phyloP scores from a whole-genome alignment of 2,113 vertebrate species.

The Anarrhichthys ocellatus region DNA sequence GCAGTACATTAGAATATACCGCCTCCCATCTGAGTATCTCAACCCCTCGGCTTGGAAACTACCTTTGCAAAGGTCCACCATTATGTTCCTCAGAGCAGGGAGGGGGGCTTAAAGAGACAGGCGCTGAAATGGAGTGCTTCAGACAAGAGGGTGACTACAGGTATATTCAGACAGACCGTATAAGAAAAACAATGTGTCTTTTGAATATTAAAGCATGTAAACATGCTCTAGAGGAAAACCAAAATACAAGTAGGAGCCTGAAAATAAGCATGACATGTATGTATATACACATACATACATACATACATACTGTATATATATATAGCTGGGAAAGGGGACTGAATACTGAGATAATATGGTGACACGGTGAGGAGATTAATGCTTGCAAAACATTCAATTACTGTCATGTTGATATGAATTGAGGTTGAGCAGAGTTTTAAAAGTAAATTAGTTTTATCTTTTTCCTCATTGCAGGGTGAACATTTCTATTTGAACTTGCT shows the following conservation, averaged over 20 bases:
- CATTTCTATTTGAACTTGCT: neutral
- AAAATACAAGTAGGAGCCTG: neutral
- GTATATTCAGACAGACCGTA: neutral
- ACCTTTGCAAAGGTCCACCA: no score
- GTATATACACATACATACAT: no score
- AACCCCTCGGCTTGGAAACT: neutral
- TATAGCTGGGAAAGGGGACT: neutral
- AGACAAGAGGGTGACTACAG: no score
- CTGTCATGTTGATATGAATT: conserved; percentile 10
- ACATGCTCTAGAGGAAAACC: neutral
- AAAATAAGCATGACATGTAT: neutral
- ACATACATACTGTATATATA: no score
- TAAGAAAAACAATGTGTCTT: neutral
- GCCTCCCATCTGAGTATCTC: neutral
- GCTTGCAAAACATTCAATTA: neutral
- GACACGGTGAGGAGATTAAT: conserved; percentile 1
- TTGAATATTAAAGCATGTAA: neutral
- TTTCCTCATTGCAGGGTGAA: neutral
- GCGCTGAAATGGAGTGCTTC: no score
- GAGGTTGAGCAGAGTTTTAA: neutral
- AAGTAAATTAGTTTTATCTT: neutral
- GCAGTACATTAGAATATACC: neutral
- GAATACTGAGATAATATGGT: conserved; percentile 11
- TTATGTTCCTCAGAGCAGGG: no score
- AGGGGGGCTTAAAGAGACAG: no score